Conservation (phyloP, 2,113 vertebrate species). For the Rhizomys pruinosus region DNA sequence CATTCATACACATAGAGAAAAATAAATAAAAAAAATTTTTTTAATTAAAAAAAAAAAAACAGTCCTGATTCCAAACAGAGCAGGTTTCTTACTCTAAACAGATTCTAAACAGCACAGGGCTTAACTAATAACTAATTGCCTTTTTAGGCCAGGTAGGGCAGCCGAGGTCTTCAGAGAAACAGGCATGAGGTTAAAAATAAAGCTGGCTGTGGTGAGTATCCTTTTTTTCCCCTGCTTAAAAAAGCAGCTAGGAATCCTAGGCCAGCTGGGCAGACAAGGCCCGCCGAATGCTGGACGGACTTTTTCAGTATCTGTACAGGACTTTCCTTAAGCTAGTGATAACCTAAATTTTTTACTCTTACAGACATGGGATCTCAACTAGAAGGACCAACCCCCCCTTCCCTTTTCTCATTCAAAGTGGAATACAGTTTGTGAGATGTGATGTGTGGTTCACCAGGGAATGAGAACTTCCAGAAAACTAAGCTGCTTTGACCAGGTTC, state of each 20-base stretch:
- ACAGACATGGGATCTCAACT: neutral
- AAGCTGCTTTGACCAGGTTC: neutral
- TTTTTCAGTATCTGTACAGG: neutral
- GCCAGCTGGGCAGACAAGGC: neutral
- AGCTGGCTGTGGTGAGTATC: conserved; percentile 31
- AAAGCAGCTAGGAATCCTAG: neutral
- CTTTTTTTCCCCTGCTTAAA: conserved; percentile 17
- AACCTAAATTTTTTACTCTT: conserved; percentile 27
- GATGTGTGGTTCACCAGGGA: neutral
- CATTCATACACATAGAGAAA: too few relatives aligned
- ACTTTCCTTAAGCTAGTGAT: conserved; percentile 10
- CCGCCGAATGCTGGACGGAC: neutral
- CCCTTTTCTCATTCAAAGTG: neutral
- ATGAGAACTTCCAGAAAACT: neutral
- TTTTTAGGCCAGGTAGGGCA: conserved; percentile 25
- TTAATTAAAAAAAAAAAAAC: too few relatives aligned
- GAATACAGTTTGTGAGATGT: conserved; percentile 7
- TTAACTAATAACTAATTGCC: too few relatives aligned
- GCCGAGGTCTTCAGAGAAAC: conserved; percentile 12
- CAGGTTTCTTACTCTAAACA: neutral
- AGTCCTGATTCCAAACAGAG: neutral
- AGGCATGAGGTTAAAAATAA: conserved; percentile 76
- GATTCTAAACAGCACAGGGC: neutral
- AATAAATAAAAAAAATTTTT: too few relatives aligned
- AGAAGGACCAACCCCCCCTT: neutral